Evolutionary conservation across 1,140 invertebrate species (phyloP), one percentile per base, ranked within the genome.

Genomic region (Brachionus asplanchnoidis): DNA sequence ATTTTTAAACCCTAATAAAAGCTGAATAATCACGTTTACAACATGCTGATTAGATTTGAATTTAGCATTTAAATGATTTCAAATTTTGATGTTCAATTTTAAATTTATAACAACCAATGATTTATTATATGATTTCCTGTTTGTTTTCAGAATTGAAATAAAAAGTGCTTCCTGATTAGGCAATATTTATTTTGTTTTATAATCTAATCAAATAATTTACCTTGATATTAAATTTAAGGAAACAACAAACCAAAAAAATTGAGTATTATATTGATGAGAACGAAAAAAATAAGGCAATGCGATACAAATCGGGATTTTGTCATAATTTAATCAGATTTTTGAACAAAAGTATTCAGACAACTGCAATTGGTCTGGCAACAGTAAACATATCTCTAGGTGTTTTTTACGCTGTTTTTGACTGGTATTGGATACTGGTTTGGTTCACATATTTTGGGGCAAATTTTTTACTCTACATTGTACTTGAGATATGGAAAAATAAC

Each of bases 381-480:
- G 75, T 85, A 1, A 87, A 86, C 56, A 86, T 87, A 32, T 85
- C 85, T 9, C 82, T 87, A 17, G 86, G 86, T 8, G 84, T 86
- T 5, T 86, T 86, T 44, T 36, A 86, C 26, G 86, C 86, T 9
- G 84, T 85, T 11, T 42, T 85, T 2, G 44, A 85, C 11, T 44
- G 42, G 36, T 46, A 86, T 36, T 82, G 85, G 44, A 85, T 86
- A 82, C 40, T 83, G 14, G 14, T 85, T 9, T 87, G 86, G 86
- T 86, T 86, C 70, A 60, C 53, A 50, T 86, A 85, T 83, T 53
- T 87, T 0, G 68, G 85, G 12, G 46, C 85, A 20, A 32, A 85
- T 1, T 26, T 86, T 36, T 12, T 86, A 11, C 46, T 86, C 0
- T 82, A 85, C 68, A 11, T 85, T 9, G 40, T 28, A 3, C 12